Evolutionary conservation across 2,113 vertebrate species (phyloP).

Genomic region (Nothobranchius kuhntae): DNA sequence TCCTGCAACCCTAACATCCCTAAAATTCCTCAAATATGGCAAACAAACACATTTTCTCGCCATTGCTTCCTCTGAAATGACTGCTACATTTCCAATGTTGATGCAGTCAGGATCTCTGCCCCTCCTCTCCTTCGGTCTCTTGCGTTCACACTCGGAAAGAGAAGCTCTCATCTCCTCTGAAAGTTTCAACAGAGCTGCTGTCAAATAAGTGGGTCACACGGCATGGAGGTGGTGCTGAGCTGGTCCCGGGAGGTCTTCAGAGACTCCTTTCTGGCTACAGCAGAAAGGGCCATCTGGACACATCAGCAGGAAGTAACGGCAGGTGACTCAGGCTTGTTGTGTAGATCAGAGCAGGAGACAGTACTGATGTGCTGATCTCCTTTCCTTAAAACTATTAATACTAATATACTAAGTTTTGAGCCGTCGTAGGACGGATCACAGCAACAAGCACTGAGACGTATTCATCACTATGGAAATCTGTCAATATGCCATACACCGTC

Average conservation of each 20-base stretch:
- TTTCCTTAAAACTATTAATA: no score
- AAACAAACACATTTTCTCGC: background rate
- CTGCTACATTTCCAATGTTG: no score
- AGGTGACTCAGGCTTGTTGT: conserved; percentile 6
- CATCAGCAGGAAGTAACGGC: conserved; percentile 10
- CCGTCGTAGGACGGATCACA: no score
- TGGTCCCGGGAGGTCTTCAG: conserved; percentile 12
- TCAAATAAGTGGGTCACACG: conserved; percentile 62
- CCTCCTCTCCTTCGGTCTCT: background rate
- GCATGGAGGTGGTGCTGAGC: conserved; percentile 28
- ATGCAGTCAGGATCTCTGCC: no score
- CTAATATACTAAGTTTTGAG: no score
- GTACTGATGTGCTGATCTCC: no score
- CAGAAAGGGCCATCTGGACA: conserved; percentile 10
- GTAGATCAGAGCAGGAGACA: background rate
- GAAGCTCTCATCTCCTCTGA: conserved; percentile 24
- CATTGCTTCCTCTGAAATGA: no score
- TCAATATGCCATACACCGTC: no score
- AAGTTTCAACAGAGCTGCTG: conserved; percentile 58
- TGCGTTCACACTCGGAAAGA: background rate
- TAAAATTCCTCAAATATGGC: no score
- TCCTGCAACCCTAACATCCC: no score
- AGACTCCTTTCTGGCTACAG: background rate
- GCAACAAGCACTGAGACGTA: no score
- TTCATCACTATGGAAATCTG: no score